A percentile compares a stretch with the other conserved stretches of the same genome.
Evolutionary conservation across 1,140 invertebrate genomes (phyloP).

Genomic region (Maniola jurtina): DNA sequence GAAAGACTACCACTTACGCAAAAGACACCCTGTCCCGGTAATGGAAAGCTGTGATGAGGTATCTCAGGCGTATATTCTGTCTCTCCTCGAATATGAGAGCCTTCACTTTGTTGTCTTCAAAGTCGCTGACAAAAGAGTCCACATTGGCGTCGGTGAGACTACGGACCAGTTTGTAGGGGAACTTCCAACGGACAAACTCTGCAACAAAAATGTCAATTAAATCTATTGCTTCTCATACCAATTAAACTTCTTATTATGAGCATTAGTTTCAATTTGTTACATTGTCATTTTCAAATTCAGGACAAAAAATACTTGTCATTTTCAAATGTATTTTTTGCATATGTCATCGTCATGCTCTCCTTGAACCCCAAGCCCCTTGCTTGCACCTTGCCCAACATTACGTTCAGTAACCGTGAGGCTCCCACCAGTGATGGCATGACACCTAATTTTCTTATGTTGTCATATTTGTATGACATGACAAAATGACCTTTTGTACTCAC

Average conservation of each 20-base stretch:
- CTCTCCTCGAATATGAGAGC: conserved; percentile 92
- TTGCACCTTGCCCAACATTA: no score
- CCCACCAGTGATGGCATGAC: no score
- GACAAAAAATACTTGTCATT: no score
- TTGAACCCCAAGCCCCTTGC: no score
- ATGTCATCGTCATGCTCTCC: no score
- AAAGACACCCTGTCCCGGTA: conserved; percentile 92
- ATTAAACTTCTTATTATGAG: no score
- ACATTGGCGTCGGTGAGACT: conserved; percentile 86
- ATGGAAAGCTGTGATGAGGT: conserved; percentile 92
- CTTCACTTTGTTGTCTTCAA: conserved; percentile 94
- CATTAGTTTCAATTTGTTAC: no score
- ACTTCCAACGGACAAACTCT: conserved; percentile 92
- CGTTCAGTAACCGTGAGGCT: no score
- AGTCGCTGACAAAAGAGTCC: conserved; percentile 90
- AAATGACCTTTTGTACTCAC: conserved; percentile 49
- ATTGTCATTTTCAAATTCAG: no score
- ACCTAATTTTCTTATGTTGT: no score
- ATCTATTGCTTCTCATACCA: background rate
- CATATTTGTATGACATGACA: no score
- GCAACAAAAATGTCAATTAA: conserved; percentile 9
- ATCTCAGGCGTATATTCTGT: conserved; percentile 87
- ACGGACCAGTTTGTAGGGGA: conserved; percentile 89
- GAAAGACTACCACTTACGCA: conserved; percentile 82
- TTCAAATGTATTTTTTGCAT: no score